A percentile compares a stretch with the other conserved stretches of the same genome.
Evolutionary conservation across 2,113 vertebrate genomes (phyloP).

Genomic region (Sciurus niger): DNA sequence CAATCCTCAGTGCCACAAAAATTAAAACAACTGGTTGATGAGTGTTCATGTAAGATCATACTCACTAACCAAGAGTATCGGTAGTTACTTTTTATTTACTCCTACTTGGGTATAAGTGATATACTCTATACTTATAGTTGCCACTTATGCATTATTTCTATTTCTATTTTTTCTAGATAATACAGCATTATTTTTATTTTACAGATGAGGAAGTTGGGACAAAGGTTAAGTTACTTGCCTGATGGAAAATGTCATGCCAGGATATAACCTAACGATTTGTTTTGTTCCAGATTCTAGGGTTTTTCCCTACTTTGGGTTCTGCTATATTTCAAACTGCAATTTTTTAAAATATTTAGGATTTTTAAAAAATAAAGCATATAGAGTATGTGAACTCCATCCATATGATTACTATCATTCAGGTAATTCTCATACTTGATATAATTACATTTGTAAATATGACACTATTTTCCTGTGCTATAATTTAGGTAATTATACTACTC

Average conservation of each 20-base stretch:
- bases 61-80: background rate
- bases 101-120: background rate
- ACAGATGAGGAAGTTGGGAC: slow-evolving; percentile 8
- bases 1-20: background rate
- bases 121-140: background rate
- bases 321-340: slow-evolving; percentile 46
- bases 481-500: slow-evolving; percentile 74
- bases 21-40: background rate
- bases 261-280: background rate
- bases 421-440: slow-evolving; percentile 67
- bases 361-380: slow-evolving; percentile 17
- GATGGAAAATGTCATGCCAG: background rate
- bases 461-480: slow-evolving; percentile 75
- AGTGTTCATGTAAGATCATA: background rate
- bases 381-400: slow-evolving; percentile 44
- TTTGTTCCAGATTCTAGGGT: background rate
- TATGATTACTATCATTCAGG: slow-evolving; percentile 69
- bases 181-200: slow-evolving; percentile 25
- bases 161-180: background rate
- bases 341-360: slow-evolving; percentile 50
- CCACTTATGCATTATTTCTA: background rate
- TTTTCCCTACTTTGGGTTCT: background rate
- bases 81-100: background rate
- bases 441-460: slow-evolving; percentile 77
- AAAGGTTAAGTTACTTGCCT: slow-evolving; percentile 17